Percentiles rank a stretch among this genome's conserved stretches.
Conservation (phyloP, 2,888 invertebrate species). For the Himalopsyche tibetana region DNA sequence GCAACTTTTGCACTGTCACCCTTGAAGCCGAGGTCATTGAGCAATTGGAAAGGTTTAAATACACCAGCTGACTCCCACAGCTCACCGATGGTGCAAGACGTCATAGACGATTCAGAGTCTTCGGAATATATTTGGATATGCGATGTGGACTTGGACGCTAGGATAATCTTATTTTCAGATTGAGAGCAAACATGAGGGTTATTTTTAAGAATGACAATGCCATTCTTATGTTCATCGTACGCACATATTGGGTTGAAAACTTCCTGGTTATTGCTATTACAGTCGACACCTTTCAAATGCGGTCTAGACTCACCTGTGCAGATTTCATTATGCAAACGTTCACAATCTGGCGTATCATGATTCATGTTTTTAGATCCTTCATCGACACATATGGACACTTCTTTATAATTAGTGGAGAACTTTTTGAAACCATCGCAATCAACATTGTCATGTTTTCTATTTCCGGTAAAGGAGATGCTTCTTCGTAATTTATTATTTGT, state of each 20-base stretch:
- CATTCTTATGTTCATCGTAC: constrained; percentile 5
- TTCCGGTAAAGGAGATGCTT: constrained; percentile 77
- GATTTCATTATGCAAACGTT: background rate
- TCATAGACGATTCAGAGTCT: constrained; percentile 37
- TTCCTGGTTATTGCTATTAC: constrained; percentile 48
- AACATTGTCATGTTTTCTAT: constrained; percentile 66
- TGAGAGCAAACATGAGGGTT: background rate
- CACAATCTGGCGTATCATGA: constrained; percentile 1
- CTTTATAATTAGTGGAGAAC: constrained; percentile 14
- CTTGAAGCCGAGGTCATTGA: constrained; percentile 83
- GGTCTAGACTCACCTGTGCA: background rate
- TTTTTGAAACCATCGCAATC: constrained; percentile 47
- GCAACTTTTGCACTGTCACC: constrained; percentile 77
- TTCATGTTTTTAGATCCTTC: constrained; percentile 22
- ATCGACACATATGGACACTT: constrained; percentile 1
- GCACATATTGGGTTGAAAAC: background rate
- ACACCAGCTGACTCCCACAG: constrained; percentile 86
- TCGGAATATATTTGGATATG: constrained; percentile 23
- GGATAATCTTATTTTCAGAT: background rate
- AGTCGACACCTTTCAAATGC: constrained; percentile 43
- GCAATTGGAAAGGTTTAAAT: constrained; percentile 79
- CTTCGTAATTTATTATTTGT: constrained; percentile 75
- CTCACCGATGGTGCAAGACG: constrained; percentile 75
- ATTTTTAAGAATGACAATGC: constrained; percentile 1
- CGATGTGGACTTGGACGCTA: background rate